Conservation (phyloP, 1,140 invertebrate genomes). For the Anadara kagoshimensis region DNA sequence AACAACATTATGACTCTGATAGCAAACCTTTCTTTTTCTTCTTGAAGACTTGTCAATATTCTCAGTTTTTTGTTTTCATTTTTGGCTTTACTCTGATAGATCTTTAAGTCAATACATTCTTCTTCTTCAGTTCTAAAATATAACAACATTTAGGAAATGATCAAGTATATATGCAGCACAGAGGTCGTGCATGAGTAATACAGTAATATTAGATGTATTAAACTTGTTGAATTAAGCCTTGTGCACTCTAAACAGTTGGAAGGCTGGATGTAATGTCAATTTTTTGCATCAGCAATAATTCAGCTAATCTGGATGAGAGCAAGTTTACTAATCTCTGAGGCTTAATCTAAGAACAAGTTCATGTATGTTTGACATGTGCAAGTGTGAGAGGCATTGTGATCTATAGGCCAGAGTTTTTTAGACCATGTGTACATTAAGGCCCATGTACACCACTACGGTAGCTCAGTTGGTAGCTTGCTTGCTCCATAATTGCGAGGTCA, state of each 20-base stretch:
- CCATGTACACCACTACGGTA: too few relatives aligned
- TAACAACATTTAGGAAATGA: not conserved
- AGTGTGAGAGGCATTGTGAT: too few relatives aligned
- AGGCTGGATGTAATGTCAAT: not conserved
- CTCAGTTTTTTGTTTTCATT: slow-evolving; percentile 86
- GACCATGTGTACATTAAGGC: too few relatives aligned
- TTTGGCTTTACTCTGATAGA: slow-evolving; percentile 83
- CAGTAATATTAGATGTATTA: too few relatives aligned
- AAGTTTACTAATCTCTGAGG: not conserved
- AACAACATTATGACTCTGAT: not conserved
- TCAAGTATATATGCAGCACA: not conserved
- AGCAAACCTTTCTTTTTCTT: slow-evolving; percentile 27
- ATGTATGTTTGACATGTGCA: too few relatives aligned
- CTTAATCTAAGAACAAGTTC: too few relatives aligned
- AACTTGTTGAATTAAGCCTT: too few relatives aligned
- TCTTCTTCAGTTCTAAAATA: slow-evolving; percentile 80
- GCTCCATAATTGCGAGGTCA: too few relatives aligned
- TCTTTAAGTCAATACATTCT: slow-evolving; percentile 86
- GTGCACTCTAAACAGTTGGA: not conserved
- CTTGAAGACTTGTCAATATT: slow-evolving; percentile 47
- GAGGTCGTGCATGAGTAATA: not conserved
- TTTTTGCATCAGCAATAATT: not conserved
- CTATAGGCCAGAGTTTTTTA: too few relatives aligned
- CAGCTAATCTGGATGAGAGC: not conserved
- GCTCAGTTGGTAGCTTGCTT: too few relatives aligned